These are phyloP conservation scores for Polydesmus complanatus DNA, from an alignment of 2,888 invertebrate species.

Conservation along the genomic window DNA sequence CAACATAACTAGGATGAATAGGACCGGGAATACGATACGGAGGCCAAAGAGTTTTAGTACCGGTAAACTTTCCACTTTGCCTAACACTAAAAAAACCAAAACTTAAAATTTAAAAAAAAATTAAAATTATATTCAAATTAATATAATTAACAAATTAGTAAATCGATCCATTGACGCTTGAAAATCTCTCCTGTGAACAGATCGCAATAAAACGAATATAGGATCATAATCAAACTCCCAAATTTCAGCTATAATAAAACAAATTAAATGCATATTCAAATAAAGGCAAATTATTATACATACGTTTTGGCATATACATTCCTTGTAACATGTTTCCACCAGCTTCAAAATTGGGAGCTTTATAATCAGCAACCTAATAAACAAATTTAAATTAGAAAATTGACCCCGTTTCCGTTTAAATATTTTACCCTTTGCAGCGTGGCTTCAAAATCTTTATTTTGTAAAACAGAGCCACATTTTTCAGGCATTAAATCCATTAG, in stretches of 20 bases:
- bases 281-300: conserved; percentile 3
- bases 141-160: conserved; percentile 68
- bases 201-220: conserved; percentile 74
- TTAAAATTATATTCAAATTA: not conserved
- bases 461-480: conserved; percentile 70
- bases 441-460: conserved; percentile 66
- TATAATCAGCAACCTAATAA: conserved; percentile 60
- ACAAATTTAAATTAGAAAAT: conserved; percentile 11
- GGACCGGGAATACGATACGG: conserved; percentile 59
- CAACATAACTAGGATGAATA: conserved; percentile 48
- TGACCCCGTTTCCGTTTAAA: not conserved
- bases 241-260: conserved; percentile 44
- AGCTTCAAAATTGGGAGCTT: conserved; percentile 74
- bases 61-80: conserved; percentile 42
- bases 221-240: conserved; percentile 93
- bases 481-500: conserved; percentile 92
- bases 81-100: conserved; percentile 38
- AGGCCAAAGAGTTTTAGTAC: conserved; percentile 51
- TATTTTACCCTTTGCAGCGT: conserved; percentile 55
- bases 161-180: conserved; percentile 89
- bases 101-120: not conserved
- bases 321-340: conserved; percentile 56
- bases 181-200: conserved; percentile 82
- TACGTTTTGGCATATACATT: conserved; percentile 63
- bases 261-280: not conserved